phyloP scores from a whole-genome alignment of 1,140 invertebrate genomes.

The Lepidurus couesii region DNA sequence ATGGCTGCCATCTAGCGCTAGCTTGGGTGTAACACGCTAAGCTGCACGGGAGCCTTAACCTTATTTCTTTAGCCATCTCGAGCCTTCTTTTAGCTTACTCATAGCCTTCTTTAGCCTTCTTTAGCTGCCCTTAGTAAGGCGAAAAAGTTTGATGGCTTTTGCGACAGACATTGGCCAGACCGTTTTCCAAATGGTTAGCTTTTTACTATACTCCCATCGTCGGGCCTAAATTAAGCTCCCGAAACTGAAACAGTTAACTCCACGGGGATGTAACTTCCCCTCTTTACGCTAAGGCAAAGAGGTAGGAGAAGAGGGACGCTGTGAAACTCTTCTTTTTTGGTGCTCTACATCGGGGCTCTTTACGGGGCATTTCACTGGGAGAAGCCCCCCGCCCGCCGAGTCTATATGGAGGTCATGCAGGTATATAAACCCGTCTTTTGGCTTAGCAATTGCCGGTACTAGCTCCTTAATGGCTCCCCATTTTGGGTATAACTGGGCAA shows the following conservation, averaged over 20 bases:
- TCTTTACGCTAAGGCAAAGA: neutral
- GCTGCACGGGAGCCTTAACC: too few species aligned
- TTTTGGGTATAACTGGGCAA: neutral
- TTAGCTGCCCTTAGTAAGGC: neutral
- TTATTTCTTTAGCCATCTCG: too few species aligned
- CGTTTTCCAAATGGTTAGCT: neutral
- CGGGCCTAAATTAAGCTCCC: conserved; percentile 6
- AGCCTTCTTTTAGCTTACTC: too few species aligned
- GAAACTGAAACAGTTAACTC: conserved; percentile 17
- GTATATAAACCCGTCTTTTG: conserved; percentile 9
- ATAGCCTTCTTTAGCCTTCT: too few species aligned
- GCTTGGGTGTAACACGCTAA: too few species aligned
- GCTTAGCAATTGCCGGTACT: neutral
- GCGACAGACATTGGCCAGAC: neutral
- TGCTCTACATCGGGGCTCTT: neutral
- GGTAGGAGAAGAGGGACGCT: neutral
- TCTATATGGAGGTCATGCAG: conserved; percentile 21
- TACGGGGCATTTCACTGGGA: neutral
- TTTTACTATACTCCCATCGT: conserved; percentile 1
- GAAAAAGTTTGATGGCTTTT: neutral
- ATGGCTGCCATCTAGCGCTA: too few species aligned
- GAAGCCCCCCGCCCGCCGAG: neutral
- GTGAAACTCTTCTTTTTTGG: too few species aligned
- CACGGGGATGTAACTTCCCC: neutral
- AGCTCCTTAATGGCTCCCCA: neutral